These are phyloP conservation scores for Apostichopus parvimensis DNA, from an alignment of 35 echinoderm and acorn worm species.

Conservation along the genomic window DNA sequence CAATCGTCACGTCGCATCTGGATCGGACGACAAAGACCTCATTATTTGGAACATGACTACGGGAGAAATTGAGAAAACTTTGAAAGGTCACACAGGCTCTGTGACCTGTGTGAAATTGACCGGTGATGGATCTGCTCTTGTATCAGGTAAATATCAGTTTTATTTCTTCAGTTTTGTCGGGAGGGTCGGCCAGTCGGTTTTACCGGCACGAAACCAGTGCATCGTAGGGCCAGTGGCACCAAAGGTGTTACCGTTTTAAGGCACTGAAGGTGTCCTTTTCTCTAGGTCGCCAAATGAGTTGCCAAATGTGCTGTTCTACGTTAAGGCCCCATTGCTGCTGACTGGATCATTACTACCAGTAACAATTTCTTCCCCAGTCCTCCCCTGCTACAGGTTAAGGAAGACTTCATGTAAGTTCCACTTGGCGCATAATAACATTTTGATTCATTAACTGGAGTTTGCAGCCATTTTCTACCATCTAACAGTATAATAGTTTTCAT, in stretches of 20 bases:
- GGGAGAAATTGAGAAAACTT: conserved; percentile 91
- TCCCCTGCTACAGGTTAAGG: too few relatives aligned
- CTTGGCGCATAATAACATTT: too few relatives aligned
- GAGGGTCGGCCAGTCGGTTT: neutral
- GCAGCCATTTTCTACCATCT: too few relatives aligned
- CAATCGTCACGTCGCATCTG: conserved; percentile 96
- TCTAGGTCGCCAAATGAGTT: too few relatives aligned
- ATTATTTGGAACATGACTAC: conserved; percentile 94
- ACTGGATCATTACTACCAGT: too few relatives aligned
- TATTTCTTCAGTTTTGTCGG: neutral
- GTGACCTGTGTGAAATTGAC: conserved; percentile 91
- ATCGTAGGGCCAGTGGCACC: neutral
- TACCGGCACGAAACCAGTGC: neutral
- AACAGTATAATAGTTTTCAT: too few relatives aligned
- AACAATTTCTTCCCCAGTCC: too few relatives aligned
- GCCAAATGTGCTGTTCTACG: too few relatives aligned
- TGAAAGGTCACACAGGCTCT: conserved; percentile 81
- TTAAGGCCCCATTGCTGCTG: too few relatives aligned
- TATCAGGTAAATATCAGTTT: conserved; percentile 72
- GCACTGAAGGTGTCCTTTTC: too few relatives aligned
- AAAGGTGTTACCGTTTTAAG: neutral
- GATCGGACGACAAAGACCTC: conserved; percentile 85
- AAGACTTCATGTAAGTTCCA: too few relatives aligned
- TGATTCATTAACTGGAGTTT: too few relatives aligned
- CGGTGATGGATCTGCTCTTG: conserved; percentile 80